Base-by-base conservation (phyloP, 2,888 invertebrate species). In the Pomacea canaliculata region DNA sequence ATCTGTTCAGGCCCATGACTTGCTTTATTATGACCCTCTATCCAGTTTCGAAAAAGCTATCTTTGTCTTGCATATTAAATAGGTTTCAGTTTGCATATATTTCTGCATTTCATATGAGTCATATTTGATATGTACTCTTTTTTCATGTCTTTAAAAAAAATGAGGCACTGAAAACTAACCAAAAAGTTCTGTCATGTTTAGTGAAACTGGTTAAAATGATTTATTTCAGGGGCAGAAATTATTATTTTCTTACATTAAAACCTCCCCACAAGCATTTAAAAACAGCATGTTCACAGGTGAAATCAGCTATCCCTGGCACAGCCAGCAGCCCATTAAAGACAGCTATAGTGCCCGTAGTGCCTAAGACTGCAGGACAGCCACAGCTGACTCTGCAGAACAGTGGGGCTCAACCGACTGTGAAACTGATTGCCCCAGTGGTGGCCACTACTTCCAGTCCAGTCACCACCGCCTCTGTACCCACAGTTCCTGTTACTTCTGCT, bases 371-470 rank as follows among this genome's bases (percentile, higher is more conserved):
- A 70, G 79, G 71, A 49, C 68, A 78, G 16, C 67, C 72, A 48
- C 71, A 67, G 23, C 78, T 80, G 13, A 75, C 70, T 18, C 75
- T 70, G 23, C 77, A 77, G 5, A 51, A 77, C 13, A 70, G 78
- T 37, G 76, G 59, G 23, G 48, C 60, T 51, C 66, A 51, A 13
- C 27, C 46, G 7, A 27, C 51, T 37, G 70, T 63, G 7, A 76
- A 68, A 16, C 59, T 65, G 19, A 73, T 71, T 19, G 73, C 77
- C 13, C 70, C 76, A 70, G 79, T 73, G 48, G 67, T 81, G 8
- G 69, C 79, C 3, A 62, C 76, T n/a, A 66, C 70, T 18, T 75
- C 80, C 10, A 77, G 76, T 9, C 76, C 71, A 16, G 76, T 81
- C 0, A 37, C 79, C 4, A 69, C 80, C 16, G 76, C 60, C 56